Evolutionary conservation across 1,140 invertebrate species (phyloP), one percentile per base, ranked within the genome.

Genomic region (Pachypsylla venusta): DNA sequence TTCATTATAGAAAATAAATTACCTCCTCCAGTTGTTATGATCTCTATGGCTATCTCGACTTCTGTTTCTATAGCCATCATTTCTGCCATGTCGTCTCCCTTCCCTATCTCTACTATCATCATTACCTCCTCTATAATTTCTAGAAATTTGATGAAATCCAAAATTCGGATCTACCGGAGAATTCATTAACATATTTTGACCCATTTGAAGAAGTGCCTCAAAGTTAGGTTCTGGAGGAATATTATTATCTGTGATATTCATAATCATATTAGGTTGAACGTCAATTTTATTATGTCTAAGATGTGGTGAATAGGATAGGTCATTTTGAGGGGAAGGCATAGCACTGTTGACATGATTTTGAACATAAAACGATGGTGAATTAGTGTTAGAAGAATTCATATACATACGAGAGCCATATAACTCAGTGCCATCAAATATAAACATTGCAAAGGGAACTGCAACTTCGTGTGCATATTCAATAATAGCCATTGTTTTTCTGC

Each of bases 101-200:
- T n/a, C n/a, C n/a, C n/a, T n/a, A n/a, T n/a, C n/a, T n/a, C n/a
- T n/a, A n/a, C n/a, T n/a, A n/a, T n/a, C n/a, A n/a, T n/a, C n/a
- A n/a, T n/a, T n/a, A n/a, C n/a, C n/a, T n/a, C n/a, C n/a, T n/a
- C n/a, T n/a, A n/a, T n/a, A n/a, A n/a, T n/a, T n/a, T n/a, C n/a
- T n/a, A n/a, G n/a, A n/a, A n/a, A n/a, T 48, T 48, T n/a, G 4
- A 48, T 48, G 16, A 22, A 48, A 48, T 19, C 16, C 42, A 48
- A 19, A 48, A 10, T n/a, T n/a, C 16, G 30, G 16, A n/a, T n/a
- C 7, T 22, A 48, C 3, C 4, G 42, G 42, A 19, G 22, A 48
- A 48, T n/a, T 48, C 42, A 48, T 48, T 5, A 48, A n/a, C 42
- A 48, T 48, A 48, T 48, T 48, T n/a, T 48, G 42, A 5, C 42